Percentiles rank a stretch among this genome's conserved stretches.
Conservation (phyloP, 1,140 invertebrate genomes). For the Spodoptera frugiperda region DNA sequence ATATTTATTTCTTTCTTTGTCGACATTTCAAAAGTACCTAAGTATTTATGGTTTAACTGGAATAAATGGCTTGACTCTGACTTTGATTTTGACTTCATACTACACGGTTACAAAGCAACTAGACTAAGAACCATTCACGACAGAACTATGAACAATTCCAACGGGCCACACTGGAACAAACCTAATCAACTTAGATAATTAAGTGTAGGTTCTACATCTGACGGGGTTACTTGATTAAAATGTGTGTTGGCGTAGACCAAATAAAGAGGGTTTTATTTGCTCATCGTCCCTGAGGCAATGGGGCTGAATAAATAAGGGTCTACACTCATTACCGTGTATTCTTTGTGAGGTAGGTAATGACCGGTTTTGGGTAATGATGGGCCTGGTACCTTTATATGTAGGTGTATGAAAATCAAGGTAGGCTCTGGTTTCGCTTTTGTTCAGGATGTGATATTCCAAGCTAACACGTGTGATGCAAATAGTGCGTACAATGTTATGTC, state of each 20-base stretch:
- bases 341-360: conserved; percentile 21
- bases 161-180: not conserved
- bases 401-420: too few species aligned
- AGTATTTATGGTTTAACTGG: too few species aligned
- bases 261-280: conserved; percentile 75
- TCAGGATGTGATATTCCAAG: too few species aligned
- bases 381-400: too few species aligned
- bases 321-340: conserved; percentile 37
- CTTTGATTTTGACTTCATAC: too few species aligned
- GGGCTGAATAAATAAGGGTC: conserved; percentile 48
- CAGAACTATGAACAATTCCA: conserved; percentile 13
- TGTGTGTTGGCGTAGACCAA: conserved; percentile 67
- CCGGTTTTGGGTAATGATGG: conserved; percentile 12
- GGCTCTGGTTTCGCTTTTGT: too few species aligned
- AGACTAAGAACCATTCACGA: not conserved
- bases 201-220: conserved; percentile 31
- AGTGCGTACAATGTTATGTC: too few species aligned
- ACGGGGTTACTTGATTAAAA: conserved; percentile 72
- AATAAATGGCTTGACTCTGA: too few species aligned
- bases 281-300: conserved; percentile 63
- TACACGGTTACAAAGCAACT: too few species aligned
- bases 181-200: conserved; percentile 51
- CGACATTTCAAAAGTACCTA: too few species aligned
- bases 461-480: too few species aligned
- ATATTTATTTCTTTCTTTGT: too few species aligned